Base-by-base conservation (phyloP, 2,797 vertebrate genomes). In the Phoeniculus purpureus region DNA sequence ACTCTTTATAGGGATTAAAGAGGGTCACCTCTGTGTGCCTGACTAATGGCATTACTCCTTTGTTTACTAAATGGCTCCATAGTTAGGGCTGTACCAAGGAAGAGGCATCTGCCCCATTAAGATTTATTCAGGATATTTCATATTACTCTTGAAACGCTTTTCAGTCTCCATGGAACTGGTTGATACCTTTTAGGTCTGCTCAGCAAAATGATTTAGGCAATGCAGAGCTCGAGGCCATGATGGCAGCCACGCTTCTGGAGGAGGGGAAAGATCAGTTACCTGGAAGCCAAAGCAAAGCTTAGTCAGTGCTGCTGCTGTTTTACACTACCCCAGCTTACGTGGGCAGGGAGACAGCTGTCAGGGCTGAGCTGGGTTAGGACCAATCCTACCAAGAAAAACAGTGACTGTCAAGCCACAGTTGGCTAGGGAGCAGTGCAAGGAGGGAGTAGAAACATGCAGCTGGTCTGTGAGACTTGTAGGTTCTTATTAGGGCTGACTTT, bases 181-280 rank as follows among this genome's bases (percentile, higher is more conserved):
- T 62, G 84, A 51, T 92, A 37, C 23, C 76, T 82, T 90, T 62
- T 59, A 78, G 59, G 27, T 75, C 84, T 89, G 52, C 73, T 78
- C 43, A 56, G 79, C 66, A 89, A 68, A 85, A 22, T 51, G 31
- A 90, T 81, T 51, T 10, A 29, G 84, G 68, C 88, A 82, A 54
- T 2, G 3, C 15, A 10, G 68, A 90, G 68, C 76, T 90, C 66
- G 52, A 52, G 84, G 81, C 66, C 70, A 7, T 1, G 54, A 16
- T 0, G 0, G 65, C 78, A 58, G 31, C 64, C 0, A 2, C 0
- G 0, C 26, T 84, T 56, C 71, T 94, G 51, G 55, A 0, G 0
- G 32, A 77, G 43, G 37, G 43, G 64, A 79, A 91, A 64, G 71
- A 84, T 77, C 84, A 25, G 75, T 23, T 85, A 89, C 59, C 62